phyloP scores from a whole-genome alignment of 92 coral and sea anemone genomes.

The Scolanthus callimorphus region DNA sequence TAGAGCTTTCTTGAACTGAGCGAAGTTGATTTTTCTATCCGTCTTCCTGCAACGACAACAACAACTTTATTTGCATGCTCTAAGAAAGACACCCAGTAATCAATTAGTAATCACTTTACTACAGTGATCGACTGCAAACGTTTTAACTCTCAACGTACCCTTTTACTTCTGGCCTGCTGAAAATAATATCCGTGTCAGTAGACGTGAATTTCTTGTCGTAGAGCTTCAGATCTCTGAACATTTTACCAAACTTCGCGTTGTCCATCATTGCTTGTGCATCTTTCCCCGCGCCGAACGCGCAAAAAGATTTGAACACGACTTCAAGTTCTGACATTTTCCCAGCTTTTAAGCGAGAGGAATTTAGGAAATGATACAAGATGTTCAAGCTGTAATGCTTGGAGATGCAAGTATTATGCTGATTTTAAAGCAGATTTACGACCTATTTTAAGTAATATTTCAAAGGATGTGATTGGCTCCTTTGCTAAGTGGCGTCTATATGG shows the following conservation, averaged over 20 bases:
- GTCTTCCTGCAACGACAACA: slow-evolving; percentile 64
- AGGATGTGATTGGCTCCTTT: too few relatives aligned
- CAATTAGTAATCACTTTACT: too few relatives aligned
- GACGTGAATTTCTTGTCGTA: slow-evolving; percentile 75
- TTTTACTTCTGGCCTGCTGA: slow-evolving; percentile 89
- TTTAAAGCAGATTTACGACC: too few relatives aligned
- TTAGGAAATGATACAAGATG: too few relatives aligned
- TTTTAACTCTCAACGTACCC: too few relatives aligned
- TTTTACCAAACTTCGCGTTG: slow-evolving; percentile 84
- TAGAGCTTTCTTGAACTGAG: slow-evolving; percentile 66
- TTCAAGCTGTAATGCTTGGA: too few relatives aligned
- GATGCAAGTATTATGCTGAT: too few relatives aligned
- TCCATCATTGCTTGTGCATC: slow-evolving; percentile 71
- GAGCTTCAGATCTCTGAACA: slow-evolving; percentile 80
- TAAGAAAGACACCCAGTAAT: background rate
- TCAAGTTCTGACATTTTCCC: slow-evolving; percentile 63
- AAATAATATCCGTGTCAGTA: slow-evolving; percentile 92
- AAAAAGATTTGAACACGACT: slow-evolving; percentile 65
- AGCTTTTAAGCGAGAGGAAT: background rate
- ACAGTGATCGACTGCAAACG: too few relatives aligned
- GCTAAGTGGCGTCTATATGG: too few relatives aligned
- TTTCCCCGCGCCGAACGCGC: slow-evolving; percentile 95
- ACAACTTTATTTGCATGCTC: too few relatives aligned
- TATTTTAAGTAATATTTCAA: too few relatives aligned
- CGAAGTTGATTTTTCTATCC: slow-evolving; percentile 76